phyloP scores from a whole-genome alignment of 2,888 invertebrate genomes.

The Andrena dorsata region DNA sequence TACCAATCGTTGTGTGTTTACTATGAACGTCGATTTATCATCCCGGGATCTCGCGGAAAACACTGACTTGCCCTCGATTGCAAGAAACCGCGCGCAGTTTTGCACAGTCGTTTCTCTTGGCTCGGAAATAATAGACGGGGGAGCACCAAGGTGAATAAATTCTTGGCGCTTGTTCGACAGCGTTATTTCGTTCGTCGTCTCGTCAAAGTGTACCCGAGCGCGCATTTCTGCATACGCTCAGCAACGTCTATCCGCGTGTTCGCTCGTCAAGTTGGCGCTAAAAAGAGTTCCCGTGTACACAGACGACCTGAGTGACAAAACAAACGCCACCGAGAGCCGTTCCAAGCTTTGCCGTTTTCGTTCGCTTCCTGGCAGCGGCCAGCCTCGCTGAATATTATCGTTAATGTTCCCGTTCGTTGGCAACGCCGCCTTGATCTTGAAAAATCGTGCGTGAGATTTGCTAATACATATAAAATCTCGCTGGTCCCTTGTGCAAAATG shows the following conservation, averaged over 20 bases:
- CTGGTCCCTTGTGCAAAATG: neutral
- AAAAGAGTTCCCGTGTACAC: slow-evolving; percentile 3
- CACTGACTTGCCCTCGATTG: neutral
- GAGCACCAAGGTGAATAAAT: slow-evolving; percentile 30
- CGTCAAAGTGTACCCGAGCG: neutral
- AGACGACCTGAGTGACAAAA: slow-evolving; percentile 6
- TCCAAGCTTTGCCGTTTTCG: neutral
- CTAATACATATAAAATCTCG: neutral
- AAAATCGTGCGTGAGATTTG: neutral
- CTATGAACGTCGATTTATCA: neutral
- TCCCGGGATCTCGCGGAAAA: neutral
- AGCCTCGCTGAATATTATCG: neutral
- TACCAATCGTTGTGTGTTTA: neutral
- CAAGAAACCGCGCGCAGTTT: neutral
- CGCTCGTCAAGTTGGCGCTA: no score
- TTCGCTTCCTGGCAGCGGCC: neutral
- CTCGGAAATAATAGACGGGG: slow-evolving; percentile 13
- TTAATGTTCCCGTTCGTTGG: neutral
- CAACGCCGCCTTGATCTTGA: neutral
- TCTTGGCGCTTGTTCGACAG: slow-evolving; percentile 39
- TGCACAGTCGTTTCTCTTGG: slow-evolving; percentile 24
- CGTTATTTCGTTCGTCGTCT: slow-evolving; percentile 13
- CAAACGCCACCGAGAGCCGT: slow-evolving; percentile 25
- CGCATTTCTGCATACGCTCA: slow-evolving; percentile 4
- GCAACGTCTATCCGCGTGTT: neutral